phyloP scores from a whole-genome alignment of 2,888 invertebrate species.

The Standfussiana lucernea region DNA sequence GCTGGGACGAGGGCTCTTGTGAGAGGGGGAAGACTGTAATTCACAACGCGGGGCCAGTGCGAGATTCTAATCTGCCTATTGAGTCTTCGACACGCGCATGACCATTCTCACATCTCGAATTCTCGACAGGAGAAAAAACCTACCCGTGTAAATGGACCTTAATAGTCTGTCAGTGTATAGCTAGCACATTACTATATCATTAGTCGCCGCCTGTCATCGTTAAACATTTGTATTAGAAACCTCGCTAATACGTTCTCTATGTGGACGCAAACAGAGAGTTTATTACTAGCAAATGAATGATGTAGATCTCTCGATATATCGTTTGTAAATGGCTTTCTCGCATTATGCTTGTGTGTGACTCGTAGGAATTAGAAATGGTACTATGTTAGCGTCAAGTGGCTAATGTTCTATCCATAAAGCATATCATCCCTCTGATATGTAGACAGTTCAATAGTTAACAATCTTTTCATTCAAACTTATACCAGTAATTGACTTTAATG shows the following conservation, averaged over 20 bases:
- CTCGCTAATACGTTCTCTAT: slow-evolving; percentile 47
- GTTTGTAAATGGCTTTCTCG: slow-evolving; percentile 51
- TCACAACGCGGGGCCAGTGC: neutral
- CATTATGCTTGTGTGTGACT: slow-evolving; percentile 33
- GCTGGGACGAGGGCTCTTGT: neutral
- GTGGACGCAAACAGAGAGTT: slow-evolving; percentile 45
- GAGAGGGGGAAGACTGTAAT: neutral
- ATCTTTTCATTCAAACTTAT: neutral
- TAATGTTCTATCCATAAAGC: neutral
- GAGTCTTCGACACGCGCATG: no score
- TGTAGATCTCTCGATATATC: slow-evolving; percentile 46
- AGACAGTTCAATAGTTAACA: neutral
- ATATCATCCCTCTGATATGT: neutral
- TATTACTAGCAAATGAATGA: slow-evolving; percentile 45
- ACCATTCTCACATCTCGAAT: neutral
- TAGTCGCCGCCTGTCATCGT: slow-evolving; percentile 57
- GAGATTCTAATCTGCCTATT: neutral
- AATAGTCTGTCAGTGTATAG: slow-evolving; percentile 18
- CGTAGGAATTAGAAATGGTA: slow-evolving; percentile 35
- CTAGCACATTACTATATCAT: slow-evolving; percentile 52
- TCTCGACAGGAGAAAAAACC: neutral
- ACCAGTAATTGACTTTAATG: neutral
- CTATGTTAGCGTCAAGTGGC: neutral
- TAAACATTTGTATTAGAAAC: slow-evolving; percentile 63
- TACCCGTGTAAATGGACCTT: slow-evolving; percentile 13